phyloP scores from a whole-genome alignment of 2,797 vertebrate genomes.

The Sebastolobus altivelis region DNA sequence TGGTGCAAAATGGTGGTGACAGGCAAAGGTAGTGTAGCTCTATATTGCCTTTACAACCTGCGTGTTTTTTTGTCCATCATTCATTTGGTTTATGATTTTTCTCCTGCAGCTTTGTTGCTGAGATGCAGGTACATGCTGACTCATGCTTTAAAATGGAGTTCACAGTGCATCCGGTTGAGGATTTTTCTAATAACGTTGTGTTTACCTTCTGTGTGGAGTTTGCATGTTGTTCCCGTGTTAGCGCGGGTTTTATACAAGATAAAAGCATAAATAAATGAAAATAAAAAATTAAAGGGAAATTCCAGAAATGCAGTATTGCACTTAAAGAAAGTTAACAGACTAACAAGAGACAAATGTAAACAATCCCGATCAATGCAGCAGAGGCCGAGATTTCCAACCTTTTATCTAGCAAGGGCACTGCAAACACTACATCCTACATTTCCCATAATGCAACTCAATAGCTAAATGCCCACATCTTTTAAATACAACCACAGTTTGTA shows the following conservation, averaged over 20 bases:
- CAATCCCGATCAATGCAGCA: background rate
- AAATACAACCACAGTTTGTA: background rate
- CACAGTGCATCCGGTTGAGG: background rate
- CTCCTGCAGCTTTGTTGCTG: background rate
- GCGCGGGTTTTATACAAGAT: background rate
- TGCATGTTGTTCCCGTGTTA: too few species aligned
- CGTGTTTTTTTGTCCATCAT: background rate
- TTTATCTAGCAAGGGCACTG: background rate
- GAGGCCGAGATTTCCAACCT: background rate
- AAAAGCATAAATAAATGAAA: background rate
- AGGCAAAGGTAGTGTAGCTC: background rate
- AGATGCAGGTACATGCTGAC: background rate
- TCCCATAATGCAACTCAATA: background rate
- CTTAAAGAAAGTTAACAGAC: background rate
- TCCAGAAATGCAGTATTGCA: background rate
- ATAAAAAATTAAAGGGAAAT: background rate
- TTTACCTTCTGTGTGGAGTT: too few species aligned
- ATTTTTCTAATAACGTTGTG: background rate
- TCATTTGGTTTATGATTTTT: background rate
- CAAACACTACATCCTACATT: background rate
- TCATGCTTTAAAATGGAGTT: background rate
- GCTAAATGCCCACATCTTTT: background rate
- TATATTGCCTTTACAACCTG: constrained; percentile 5
- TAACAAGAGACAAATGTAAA: background rate
- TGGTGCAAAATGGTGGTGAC: background rate